Conservation (phyloP, 2,797 vertebrate genomes). For the Allenopithecus nigroviridis region DNA sequence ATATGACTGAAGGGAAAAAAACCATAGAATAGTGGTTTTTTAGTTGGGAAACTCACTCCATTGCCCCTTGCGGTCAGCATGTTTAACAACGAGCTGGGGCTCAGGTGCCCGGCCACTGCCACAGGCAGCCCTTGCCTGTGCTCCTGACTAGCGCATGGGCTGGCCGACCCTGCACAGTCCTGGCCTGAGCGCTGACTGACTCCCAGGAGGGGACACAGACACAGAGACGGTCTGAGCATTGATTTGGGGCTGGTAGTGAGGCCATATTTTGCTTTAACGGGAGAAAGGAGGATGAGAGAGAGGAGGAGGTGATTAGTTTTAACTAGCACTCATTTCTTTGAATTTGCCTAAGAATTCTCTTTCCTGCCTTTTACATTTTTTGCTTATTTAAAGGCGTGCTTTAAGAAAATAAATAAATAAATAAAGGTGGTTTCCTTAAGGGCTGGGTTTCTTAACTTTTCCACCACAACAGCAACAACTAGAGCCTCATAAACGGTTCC, state of each 20-base stretch:
- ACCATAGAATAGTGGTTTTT: background rate
- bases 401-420: background rate
- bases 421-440: background rate
- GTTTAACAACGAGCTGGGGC: accelerated
- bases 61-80: background rate
- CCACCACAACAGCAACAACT: background rate
- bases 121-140: background rate
- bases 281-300: background rate
- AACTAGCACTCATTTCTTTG: background rate
- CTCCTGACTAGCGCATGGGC: slow-evolving; percentile 50
- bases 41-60: background rate
- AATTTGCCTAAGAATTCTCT: background rate
- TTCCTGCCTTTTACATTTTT: background rate
- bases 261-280: background rate
- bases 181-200: slow-evolving; percentile 87
- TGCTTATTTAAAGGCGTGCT: background rate
- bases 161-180: slow-evolving; percentile 77
- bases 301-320: background rate
- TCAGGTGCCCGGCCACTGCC: background rate
- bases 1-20: background rate
- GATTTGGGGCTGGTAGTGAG: background rate
- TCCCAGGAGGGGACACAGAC: slow-evolving; percentile 63
- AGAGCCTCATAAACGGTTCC: background rate
- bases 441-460: background rate
- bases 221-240: background rate